Conservation (phyloP, 2,797 vertebrate genomes). For the Rhadinocentrus ornatus region DNA sequence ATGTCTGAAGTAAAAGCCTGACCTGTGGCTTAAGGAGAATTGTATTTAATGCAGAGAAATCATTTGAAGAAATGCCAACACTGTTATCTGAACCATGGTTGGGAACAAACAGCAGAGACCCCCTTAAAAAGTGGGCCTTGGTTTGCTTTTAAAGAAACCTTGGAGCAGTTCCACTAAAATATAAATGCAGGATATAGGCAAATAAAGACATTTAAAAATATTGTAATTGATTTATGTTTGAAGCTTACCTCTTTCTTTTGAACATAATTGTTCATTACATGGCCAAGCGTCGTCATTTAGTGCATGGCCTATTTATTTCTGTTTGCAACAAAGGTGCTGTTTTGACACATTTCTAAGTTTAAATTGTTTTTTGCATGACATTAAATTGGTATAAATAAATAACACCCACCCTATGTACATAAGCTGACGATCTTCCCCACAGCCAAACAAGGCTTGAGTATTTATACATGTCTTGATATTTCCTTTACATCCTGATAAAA, state of each 20-base stretch:
- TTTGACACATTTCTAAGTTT: not conserved
- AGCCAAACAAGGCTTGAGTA: not conserved
- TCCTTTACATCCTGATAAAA: not conserved
- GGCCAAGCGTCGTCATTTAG: not conserved
- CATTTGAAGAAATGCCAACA: not conserved
- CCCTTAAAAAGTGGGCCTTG: not conserved
- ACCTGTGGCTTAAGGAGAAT: constrained; percentile 48
- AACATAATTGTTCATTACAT: not conserved
- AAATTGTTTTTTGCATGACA: not conserved
- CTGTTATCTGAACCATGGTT: not conserved
- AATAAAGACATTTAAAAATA: not conserved
- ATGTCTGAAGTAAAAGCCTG: constrained; percentile 59
- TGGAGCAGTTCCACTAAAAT: too few relatives aligned
- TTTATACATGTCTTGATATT: not conserved
- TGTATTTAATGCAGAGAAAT: constrained; percentile 24
- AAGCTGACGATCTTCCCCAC: not conserved
- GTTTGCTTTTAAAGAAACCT: too few relatives aligned
- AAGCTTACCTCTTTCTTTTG: not conserved
- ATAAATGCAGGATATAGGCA: too few relatives aligned
- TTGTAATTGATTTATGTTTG: not conserved
- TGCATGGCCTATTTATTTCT: not conserved
- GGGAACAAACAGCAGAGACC: not conserved
- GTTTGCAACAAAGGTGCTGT: not conserved
- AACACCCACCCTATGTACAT: not conserved
- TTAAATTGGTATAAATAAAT: not conserved